phyloP scores from a whole-genome alignment of 1,140 invertebrate genomes.

The Caenorhabditis inopinata region DNA sequence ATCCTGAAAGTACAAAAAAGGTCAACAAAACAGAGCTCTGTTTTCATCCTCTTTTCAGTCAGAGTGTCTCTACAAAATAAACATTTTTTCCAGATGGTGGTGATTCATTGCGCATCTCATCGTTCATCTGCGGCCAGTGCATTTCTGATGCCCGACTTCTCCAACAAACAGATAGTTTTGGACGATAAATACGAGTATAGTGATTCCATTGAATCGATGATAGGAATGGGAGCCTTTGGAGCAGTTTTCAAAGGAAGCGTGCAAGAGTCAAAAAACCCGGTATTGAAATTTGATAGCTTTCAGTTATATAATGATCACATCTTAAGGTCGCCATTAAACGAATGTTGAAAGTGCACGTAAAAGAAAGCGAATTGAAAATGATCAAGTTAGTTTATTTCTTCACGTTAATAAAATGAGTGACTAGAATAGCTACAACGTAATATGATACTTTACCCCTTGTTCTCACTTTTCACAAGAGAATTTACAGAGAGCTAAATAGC shows the following conservation, averaged over 20 bases:
- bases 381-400: slow-evolving; percentile 43
- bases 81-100: not conserved
- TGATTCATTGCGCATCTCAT: slow-evolving; percentile 13
- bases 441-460: too few relatives aligned
- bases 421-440: too few relatives aligned
- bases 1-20: not conserved
- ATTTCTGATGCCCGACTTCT: slow-evolving; percentile 42
- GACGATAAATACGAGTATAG: slow-evolving; percentile 70
- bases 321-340: slow-evolving; percentile 49
- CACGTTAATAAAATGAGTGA: too few relatives aligned
- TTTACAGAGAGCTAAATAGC: slow-evolving; percentile 45
- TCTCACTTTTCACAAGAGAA: not conserved
- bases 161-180: slow-evolving; percentile 71
- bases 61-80: not conserved
- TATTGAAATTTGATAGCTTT: not conserved
- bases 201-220: slow-evolving; percentile 40
- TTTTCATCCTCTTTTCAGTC: too few relatives aligned
- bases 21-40: not conserved
- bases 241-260: slow-evolving; percentile 49
- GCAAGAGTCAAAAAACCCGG: not conserved
- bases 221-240: slow-evolving; percentile 58
- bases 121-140: slow-evolving; percentile 4
- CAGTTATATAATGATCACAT: not conserved
- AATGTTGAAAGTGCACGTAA: slow-evolving; percentile 50
- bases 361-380: slow-evolving; percentile 41